Percentiles rank a stretch among this genome's conserved stretches.
Conservation (phyloP, 92 coral and sea anemone species). For the Pocillopora grandis region DNA sequence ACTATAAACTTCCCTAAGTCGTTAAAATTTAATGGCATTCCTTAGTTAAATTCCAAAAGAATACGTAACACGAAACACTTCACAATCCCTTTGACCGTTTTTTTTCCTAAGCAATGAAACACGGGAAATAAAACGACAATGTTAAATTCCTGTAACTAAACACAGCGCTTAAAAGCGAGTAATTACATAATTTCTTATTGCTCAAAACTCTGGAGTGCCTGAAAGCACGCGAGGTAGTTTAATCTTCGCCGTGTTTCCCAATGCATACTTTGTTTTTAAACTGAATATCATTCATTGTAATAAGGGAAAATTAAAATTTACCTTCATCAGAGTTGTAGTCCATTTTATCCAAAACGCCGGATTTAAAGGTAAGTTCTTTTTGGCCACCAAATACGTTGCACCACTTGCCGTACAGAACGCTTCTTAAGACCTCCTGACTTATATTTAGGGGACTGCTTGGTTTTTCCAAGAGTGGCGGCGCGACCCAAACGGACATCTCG, state of each 20-base stretch:
- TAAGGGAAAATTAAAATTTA: constrained; percentile 21
- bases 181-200: constrained; percentile 42
- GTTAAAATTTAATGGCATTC: constrained; percentile 79
- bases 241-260: constrained; percentile 5
- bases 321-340: constrained; percentile 97
- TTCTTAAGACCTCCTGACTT: constrained; percentile 93
- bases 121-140: constrained; percentile 30
- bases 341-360: constrained; percentile 85
- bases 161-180: constrained; percentile 33
- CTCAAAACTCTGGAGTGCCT: constrained; percentile 25
- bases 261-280: constrained; percentile 11
- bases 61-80: constrained; percentile 36
- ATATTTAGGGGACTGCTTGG: constrained; percentile 77
- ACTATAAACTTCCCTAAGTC: constrained; percentile 69
- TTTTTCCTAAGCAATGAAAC: constrained; percentile 10
- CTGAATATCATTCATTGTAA: constrained; percentile 11
- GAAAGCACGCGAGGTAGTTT: constrained; percentile 16
- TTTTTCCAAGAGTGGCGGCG: constrained; percentile 40
- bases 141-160: constrained; percentile 29
- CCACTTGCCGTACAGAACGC: constrained; percentile 99
- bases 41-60: constrained; percentile 88
- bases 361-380: constrained; percentile 92
- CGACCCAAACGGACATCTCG: constrained; percentile 39
- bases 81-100: constrained; percentile 27
- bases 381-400: constrained; percentile 98